A percentile compares a stretch with the other conserved stretches of the same genome.
These are phyloP conservation scores for Eupleurogrammus muticus DNA, from an alignment of 2,797 vertebrate genomes.

Conservation along the genomic window DNA sequence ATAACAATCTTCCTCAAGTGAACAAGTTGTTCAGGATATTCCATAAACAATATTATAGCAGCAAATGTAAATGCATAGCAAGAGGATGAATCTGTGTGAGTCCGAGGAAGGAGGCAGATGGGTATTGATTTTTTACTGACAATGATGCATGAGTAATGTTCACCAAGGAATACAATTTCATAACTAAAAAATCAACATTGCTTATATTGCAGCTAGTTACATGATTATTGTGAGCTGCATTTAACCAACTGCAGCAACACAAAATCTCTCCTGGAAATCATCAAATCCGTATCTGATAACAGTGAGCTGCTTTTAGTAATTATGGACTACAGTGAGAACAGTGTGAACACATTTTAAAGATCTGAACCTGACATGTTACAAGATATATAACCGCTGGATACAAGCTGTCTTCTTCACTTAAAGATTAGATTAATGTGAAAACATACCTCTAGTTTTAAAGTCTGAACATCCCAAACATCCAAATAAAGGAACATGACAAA, in stretches of 20 bases:
- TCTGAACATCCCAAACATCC: no score
- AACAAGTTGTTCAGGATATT: slow-evolving; percentile 8
- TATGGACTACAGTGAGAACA: no score
- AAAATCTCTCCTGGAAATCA: not conserved
- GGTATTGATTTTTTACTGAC: slow-evolving; percentile 12
- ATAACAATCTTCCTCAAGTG: slow-evolving; percentile 21
- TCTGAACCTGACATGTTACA: no score
- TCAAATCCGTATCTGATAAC: not conserved
- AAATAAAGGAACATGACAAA: no score
- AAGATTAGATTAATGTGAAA: no score
- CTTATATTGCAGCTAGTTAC: slow-evolving; percentile 10
- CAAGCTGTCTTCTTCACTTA: no score
- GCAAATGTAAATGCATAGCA: slow-evolving; percentile 19
- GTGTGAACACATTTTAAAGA: not conserved
- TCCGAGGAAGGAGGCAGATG: slow-evolving; percentile 2
- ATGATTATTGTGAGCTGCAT: slow-evolving; percentile 29
- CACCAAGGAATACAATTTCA: slow-evolving; percentile 14
- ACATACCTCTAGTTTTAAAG: no score
- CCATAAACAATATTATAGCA: slow-evolving; percentile 30
- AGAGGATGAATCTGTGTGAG: slow-evolving; percentile 25
- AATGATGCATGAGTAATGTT: slow-evolving; percentile 18
- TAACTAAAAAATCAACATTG: slow-evolving; percentile 30
- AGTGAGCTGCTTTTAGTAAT: slow-evolving; percentile 1
- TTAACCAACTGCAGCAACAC: slow-evolving; percentile 8
- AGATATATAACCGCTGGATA: no score